Percentiles rank a stretch among this genome's conserved stretches.
Conservation (phyloP, 2,797 vertebrate genomes). For the Zenarchopterus dispar region DNA sequence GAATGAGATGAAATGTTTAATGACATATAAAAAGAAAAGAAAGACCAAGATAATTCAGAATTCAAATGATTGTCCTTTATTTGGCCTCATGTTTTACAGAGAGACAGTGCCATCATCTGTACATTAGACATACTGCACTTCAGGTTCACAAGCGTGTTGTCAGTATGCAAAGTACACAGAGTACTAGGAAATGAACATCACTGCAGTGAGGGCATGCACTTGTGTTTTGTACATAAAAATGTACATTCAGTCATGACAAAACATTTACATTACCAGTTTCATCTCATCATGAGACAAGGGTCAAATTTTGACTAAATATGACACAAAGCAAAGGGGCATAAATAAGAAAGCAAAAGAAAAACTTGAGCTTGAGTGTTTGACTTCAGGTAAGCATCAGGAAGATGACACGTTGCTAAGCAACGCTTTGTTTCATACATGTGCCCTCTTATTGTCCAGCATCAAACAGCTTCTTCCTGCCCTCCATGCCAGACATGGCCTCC, state of each 20-base stretch:
- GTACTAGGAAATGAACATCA: slow-evolving; percentile 12
- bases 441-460: slow-evolving; percentile 59
- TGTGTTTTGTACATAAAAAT: slow-evolving; percentile 14
- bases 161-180: background rate
- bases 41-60: slow-evolving; percentile 11
- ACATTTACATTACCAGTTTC: slow-evolving; percentile 17
- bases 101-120: slow-evolving; percentile 51
- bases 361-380: no score
- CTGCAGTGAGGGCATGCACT: background rate
- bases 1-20: background rate
- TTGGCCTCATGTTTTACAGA: slow-evolving; percentile 36
- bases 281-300: slow-evolving; percentile 19
- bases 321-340: slow-evolving; percentile 9
- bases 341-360: background rate
- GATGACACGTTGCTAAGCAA: slow-evolving; percentile 1
- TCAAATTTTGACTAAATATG: slow-evolving; percentile 12
- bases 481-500: slow-evolving; percentile 83
- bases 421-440: background rate
- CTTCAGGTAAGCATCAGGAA: background rate
- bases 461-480: slow-evolving; percentile 84
- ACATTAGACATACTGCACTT: slow-evolving; percentile 42
- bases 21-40: background rate
- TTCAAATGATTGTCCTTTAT: slow-evolving; percentile 46
- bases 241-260: slow-evolving; percentile 23
- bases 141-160: background rate